phyloP scores from a whole-genome alignment of 2,888 invertebrate species.

The Mesodorylaimus sp. region DNA sequence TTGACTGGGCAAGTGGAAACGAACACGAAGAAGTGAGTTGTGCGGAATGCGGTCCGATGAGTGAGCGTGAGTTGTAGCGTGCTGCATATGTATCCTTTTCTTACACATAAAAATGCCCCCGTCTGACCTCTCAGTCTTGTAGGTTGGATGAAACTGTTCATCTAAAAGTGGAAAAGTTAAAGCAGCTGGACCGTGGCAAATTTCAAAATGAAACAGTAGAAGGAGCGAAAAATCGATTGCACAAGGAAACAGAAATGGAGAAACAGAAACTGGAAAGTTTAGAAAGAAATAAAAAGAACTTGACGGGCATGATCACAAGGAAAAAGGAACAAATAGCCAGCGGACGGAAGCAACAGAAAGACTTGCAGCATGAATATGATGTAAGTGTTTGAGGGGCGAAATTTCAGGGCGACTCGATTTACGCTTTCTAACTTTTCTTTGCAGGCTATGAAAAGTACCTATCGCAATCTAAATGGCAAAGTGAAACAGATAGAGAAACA shows the following conservation, averaged over 20 bases:
- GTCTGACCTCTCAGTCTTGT: too few species aligned
- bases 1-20: too few species aligned
- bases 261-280: background rate
- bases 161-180: too few species aligned
- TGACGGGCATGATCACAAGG: background rate
- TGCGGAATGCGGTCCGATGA: too few species aligned
- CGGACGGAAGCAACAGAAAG: background rate
- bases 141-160: too few species aligned
- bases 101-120: too few species aligned
- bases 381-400: background rate
- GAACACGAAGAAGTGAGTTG: too few species aligned
- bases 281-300: background rate
- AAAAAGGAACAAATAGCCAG: background rate
- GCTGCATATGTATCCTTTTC: too few species aligned
- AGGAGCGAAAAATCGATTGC: background rate
- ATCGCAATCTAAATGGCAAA: background rate
- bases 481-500: background rate
- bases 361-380: background rate
- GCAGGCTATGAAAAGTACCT: background rate
- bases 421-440: background rate
- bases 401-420: background rate
- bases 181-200: background rate
- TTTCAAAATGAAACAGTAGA: background rate
- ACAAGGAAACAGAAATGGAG: background rate
- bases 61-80: too few species aligned